Base-by-base conservation (phyloP, 2,797 vertebrate species). In the Myotis pilosus region DNA sequence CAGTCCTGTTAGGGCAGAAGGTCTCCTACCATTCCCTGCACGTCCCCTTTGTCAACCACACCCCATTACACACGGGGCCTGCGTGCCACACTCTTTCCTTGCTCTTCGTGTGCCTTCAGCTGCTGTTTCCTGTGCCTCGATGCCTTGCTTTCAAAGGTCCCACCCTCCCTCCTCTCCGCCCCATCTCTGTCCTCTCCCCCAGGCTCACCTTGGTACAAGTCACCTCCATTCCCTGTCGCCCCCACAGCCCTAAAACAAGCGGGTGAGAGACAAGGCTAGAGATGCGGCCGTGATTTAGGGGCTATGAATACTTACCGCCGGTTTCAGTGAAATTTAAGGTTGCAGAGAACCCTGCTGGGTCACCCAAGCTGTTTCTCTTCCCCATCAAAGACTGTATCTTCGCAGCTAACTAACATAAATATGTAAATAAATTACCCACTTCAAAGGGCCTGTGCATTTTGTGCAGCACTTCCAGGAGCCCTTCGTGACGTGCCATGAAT, bases 311-410 rank as follows among this genome's bases (percentile, higher is more conserved):
- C 93, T 94, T 95, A 94, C 92, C 89, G 95, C 79, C 74, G 92
- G 93, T 94, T 95, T 87, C 90, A 88, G 90, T n/a, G 79, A 94
- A 95, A 97, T 97, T 97, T 97, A 97, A 88, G 60, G 51, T 80
- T 89, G 64, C 19, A 20, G 90, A 93, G 80, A 80, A 88, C 85
- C 64, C 78, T 88, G 25, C 9, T 68, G 64, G 94, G 97, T 95
- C 96, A 94, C 72, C 8, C 23, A 33, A 22, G 68, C 57, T 47
- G 71, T 97, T 96, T 86, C 74, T 97, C 95, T 97, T 91, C 81
- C 85, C 94, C 95, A 93, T 96, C 93, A 95, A 96, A 97, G 96
- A 95, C 93, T 53, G 53, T 62, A 97, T 91, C 76, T 96, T 92
- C 87, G n/a, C 85, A 78, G 90, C 85, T 86, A 95, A 95, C 81